phyloP scores from a whole-genome alignment of 2,888 invertebrate genomes.

The Eurois occulta region DNA sequence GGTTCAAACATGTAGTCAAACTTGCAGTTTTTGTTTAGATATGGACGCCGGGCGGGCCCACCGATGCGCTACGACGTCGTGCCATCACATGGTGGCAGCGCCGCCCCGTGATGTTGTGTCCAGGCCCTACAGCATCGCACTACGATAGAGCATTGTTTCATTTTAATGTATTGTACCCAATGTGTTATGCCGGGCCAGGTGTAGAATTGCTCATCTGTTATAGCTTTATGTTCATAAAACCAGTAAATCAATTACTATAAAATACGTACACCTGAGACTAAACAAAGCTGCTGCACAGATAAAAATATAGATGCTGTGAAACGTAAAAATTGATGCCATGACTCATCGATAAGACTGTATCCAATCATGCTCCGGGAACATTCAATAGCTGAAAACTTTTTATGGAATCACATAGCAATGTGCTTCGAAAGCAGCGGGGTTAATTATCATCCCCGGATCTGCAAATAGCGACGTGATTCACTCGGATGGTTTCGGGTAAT shows the following conservation, averaged over 20 bases:
- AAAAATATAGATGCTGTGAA: slow-evolving; percentile 60
- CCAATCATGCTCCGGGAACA: slow-evolving; percentile 35
- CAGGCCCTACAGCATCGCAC: neutral
- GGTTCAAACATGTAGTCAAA: too few species aligned
- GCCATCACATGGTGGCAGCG: too few species aligned
- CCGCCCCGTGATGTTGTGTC: too few species aligned
- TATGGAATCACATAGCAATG: slow-evolving; percentile 17
- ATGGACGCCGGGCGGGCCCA: too few species aligned
- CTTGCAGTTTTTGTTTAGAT: too few species aligned
- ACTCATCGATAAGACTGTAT: slow-evolving; percentile 43
- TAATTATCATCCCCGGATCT: slow-evolving; percentile 11
- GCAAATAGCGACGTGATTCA: neutral
- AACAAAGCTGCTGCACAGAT: slow-evolving; percentile 52
- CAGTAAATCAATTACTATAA: slow-evolving; percentile 31
- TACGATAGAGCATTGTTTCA: neutral
- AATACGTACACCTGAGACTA: slow-evolving; percentile 57
- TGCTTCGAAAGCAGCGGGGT: slow-evolving; percentile 3
- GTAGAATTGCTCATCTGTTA: neutral
- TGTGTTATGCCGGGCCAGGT: neutral
- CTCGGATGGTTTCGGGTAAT: slow-evolving; percentile 10
- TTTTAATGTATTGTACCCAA: neutral
- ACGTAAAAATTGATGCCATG: slow-evolving; percentile 35
- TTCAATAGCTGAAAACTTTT: slow-evolving; percentile 19
- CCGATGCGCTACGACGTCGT: too few species aligned
- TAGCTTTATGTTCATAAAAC: slow-evolving; percentile 37